A percentile compares a stretch with the other conserved stretches of the same genome.
phyloP scores from a whole-genome alignment of 1,140 invertebrate genomes.

The Pseudobourletiella spinata region DNA sequence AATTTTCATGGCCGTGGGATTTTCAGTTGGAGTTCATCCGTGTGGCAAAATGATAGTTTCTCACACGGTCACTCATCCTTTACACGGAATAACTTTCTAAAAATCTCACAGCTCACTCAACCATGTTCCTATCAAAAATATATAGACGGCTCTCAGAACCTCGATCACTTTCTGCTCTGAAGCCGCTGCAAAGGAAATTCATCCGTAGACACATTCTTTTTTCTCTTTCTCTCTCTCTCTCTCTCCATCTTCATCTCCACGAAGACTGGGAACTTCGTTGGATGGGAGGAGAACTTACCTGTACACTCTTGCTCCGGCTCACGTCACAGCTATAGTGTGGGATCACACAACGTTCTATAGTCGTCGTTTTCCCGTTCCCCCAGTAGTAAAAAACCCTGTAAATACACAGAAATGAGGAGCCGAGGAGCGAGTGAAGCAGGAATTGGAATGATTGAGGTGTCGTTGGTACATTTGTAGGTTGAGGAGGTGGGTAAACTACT shows the following conservation, averaged over 20 bases:
- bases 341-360: too few species aligned
- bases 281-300: neutral
- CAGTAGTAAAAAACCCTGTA: too few species aligned
- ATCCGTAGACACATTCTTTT: neutral
- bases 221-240: too few species aligned
- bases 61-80: conserved; percentile 4
- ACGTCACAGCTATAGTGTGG: neutral
- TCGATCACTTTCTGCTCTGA: neutral
- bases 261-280: too few species aligned
- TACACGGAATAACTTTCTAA: neutral
- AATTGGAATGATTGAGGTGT: neutral
- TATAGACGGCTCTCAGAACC: neutral
- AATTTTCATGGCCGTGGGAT: neutral
- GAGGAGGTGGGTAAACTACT: too few species aligned
- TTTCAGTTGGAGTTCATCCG: conserved; percentile 1
- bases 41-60: neutral
- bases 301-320: neutral
- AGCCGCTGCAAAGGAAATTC: neutral
- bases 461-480: neutral
- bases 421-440: neutral
- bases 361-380: too few species aligned
- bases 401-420: too few species aligned
- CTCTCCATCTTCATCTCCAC: too few species aligned
- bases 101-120: neutral
- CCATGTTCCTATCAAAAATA: neutral